Conservation (phyloP, 2,888 invertebrate species). For the Parnassius smintheus region DNA sequence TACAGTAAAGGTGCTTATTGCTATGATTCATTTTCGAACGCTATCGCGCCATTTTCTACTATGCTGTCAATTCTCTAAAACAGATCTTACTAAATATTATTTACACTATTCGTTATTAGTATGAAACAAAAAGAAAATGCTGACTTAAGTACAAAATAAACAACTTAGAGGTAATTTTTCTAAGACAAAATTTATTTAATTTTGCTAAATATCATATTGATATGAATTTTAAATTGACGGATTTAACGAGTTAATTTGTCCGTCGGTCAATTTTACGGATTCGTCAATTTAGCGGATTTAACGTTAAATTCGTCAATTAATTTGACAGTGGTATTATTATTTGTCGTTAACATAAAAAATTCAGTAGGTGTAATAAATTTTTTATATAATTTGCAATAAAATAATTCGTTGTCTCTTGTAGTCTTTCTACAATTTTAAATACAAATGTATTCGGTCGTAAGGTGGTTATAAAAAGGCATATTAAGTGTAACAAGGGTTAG, state of each 20-base stretch:
- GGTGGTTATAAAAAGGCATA: too few species aligned
- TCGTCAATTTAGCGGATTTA: not conserved
- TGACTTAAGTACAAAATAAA: slow-evolving; percentile 43
- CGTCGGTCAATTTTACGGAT: not conserved
- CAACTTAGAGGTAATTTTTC: slow-evolving; percentile 9
- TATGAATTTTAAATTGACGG: too few species aligned
- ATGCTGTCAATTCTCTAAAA: slow-evolving; percentile 43
- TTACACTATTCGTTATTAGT: slow-evolving; percentile 41
- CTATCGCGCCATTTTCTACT: slow-evolving; percentile 40
- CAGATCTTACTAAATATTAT: slow-evolving; percentile 40
- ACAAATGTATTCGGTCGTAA: too few species aligned
- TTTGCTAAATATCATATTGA: slow-evolving; percentile 4
- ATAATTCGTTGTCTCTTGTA: slow-evolving; percentile 21
- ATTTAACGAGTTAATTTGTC: too few species aligned
- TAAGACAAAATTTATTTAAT: slow-evolving; percentile 2
- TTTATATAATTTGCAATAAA: slow-evolving; percentile 2
- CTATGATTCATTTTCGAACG: slow-evolving; percentile 55
- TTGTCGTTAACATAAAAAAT: too few species aligned
- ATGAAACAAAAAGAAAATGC: slow-evolving; percentile 22
- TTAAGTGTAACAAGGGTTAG: too few species aligned
- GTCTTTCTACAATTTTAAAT: not conserved
- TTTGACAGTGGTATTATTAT: too few species aligned
- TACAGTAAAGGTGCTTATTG: slow-evolving; percentile 57
- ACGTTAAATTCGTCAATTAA: too few species aligned
- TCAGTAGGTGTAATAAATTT: not conserved